Evolutionary conservation across 2,113 vertebrate species (phyloP).

Genomic region (Indicator maculatus): DNA sequence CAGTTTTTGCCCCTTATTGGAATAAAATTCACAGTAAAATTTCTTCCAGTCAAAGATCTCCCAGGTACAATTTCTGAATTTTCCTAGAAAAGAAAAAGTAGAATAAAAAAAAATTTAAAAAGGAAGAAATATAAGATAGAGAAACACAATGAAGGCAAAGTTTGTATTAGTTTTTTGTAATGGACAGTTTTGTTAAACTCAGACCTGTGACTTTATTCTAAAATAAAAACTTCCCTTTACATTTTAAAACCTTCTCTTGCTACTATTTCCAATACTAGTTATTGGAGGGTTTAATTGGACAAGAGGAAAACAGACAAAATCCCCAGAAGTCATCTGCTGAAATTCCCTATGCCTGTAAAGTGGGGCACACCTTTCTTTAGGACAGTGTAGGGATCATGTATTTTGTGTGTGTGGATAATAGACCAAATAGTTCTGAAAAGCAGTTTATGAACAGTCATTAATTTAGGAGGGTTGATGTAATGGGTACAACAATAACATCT

Average conservation of each 20-base stretch:
- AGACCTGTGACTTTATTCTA: neutral
- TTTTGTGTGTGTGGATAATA: neutral
- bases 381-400: neutral
- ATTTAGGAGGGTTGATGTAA: neutral
- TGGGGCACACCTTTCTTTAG: neutral
- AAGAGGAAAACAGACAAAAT: neutral
- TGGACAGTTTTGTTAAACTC: neutral
- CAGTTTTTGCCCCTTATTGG: neutral
- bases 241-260: neutral
- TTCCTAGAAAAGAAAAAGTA: neutral
- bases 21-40: neutral
- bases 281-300: neutral
- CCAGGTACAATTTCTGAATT: neutral
- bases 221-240: neutral
- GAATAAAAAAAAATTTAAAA: neutral
- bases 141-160: neutral
- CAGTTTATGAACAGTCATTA: neutral
- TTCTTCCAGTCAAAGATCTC: neutral
- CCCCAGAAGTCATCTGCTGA: neutral
- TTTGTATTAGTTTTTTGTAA: neutral
- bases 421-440: neutral
- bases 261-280: neutral
- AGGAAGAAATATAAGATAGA: neutral
- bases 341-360: neutral
- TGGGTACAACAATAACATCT: neutral